These are phyloP conservation scores for Daubentonia madagascariensis DNA, from an alignment of 2,113 vertebrate genomes.

Conservation along the genomic window DNA sequence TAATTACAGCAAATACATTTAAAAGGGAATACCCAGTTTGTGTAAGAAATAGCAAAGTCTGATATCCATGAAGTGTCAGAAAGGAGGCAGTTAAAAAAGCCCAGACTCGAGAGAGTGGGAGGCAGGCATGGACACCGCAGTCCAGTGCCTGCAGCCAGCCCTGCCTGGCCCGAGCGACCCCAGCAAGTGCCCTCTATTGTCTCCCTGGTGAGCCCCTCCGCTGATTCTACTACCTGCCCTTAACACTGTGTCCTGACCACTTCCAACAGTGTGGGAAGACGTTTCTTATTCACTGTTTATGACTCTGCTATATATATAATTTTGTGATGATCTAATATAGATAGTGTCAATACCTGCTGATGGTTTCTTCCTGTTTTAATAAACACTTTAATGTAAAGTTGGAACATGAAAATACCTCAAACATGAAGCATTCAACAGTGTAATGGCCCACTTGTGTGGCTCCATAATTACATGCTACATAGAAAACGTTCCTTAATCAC, in stretches of 20 bases:
- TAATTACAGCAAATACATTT: background rate
- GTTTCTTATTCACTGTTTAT: background rate
- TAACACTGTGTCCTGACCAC: background rate
- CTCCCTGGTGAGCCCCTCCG: background rate
- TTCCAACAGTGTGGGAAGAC: background rate
- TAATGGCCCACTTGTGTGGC: conserved; percentile 11
- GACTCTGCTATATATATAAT: conserved; percentile 37
- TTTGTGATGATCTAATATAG: conserved; percentile 57
- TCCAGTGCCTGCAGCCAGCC: accelerated
- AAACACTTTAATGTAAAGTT: conserved; percentile 41
- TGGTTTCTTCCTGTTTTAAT: conserved; percentile 33
- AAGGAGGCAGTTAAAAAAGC: background rate
- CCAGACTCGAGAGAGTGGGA: background rate
- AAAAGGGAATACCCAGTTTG: background rate
- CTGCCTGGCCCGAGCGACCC: background rate
- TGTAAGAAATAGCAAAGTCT: background rate
- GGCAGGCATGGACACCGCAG: accelerated
- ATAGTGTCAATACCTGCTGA: conserved; percentile 19
- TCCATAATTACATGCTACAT: conserved; percentile 8
- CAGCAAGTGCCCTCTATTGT: too few species aligned
- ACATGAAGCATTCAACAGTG: background rate
- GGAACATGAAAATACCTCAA: conserved; percentile 25
- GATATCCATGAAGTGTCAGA: too few species aligned
- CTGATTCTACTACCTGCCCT: background rate
- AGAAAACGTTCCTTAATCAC: conserved; percentile 27